These are phyloP conservation scores for Hipparchia sbordonii DNA, from an alignment of 2,888 invertebrate species.

Conservation along the genomic window DNA sequence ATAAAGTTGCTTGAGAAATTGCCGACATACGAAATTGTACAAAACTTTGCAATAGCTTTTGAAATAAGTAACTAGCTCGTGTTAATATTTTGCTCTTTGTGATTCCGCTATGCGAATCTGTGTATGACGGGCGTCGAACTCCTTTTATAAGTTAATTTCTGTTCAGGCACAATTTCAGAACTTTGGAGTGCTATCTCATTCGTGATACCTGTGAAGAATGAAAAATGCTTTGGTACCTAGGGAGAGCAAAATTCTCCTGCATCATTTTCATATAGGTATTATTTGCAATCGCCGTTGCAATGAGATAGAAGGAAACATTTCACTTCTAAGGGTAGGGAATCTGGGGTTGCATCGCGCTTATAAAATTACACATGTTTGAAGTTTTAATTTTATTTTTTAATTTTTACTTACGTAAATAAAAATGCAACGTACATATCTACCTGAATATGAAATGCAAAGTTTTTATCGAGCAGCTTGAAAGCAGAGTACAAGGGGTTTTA, in stretches of 20 bases:
- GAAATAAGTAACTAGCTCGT: conserved; percentile 73
- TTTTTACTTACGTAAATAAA: neutral
- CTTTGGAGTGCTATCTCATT: conserved; percentile 59
- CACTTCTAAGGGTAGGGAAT: too few relatives aligned
- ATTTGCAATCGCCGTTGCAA: too few relatives aligned
- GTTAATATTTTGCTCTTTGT: conserved; percentile 77
- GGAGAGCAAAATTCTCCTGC: too few relatives aligned
- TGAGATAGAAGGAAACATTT: too few relatives aligned
- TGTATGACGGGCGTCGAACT: conserved; percentile 67
- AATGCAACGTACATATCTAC: conserved; percentile 4
- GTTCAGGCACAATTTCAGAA: conserved; percentile 74
- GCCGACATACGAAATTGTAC: conserved; percentile 61
- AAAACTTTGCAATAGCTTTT: conserved; percentile 73
- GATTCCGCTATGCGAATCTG: conserved; percentile 59
- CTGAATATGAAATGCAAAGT: conserved; percentile 18
- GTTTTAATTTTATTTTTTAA: neutral
- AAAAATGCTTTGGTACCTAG: neutral
- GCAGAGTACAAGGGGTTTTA: conserved; percentile 2
- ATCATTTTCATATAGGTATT: too few relatives aligned
- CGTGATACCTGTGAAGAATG: conserved; percentile 26
- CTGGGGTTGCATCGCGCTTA: too few relatives aligned
- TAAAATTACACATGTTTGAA: too few relatives aligned
- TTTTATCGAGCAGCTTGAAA: conserved; percentile 17
- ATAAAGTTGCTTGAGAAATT: conserved; percentile 62
- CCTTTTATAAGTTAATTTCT: conserved; percentile 76